A percentile compares a stretch with the other conserved stretches of the same genome.
Evolutionary conservation across 1,140 invertebrate species (phyloP).

Genomic region (Idris sp.): DNA sequence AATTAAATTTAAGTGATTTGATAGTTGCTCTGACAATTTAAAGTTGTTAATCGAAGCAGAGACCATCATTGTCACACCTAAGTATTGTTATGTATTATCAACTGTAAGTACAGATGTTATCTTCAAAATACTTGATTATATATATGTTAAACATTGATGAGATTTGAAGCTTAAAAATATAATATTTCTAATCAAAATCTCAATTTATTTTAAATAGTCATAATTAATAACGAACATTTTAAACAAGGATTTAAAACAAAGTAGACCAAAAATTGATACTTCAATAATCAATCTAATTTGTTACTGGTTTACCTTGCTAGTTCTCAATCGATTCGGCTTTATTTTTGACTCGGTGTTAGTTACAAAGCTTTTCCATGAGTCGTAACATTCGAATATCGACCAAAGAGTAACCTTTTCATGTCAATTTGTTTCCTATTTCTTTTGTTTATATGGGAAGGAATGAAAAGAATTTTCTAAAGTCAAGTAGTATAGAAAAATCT

Average conservation of each 20-base stretch:
- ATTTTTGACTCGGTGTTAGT: slow-evolving; percentile 34
- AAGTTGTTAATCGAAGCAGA: slow-evolving; percentile 36
- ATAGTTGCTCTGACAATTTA: slow-evolving; percentile 51
- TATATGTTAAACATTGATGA: too few relatives aligned
- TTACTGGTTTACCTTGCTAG: slow-evolving; percentile 12
- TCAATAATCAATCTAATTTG: too few relatives aligned
- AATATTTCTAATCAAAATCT: too few relatives aligned
- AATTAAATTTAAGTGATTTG: slow-evolving; percentile 53
- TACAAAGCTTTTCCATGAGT: slow-evolving; percentile 43
- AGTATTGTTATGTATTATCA: slow-evolving; percentile 26
- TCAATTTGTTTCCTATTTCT: slow-evolving; percentile 7
- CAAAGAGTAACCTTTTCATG: slow-evolving; percentile 33
- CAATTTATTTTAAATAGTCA: too few relatives aligned
- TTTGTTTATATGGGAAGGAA: slow-evolving; percentile 2
- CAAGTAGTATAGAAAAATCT: too few relatives aligned
- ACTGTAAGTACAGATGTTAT: too few relatives aligned
- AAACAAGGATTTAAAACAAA: too few relatives aligned
- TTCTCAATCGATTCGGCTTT: slow-evolving; percentile 37
- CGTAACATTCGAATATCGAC: slow-evolving; percentile 33
- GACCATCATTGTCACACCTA: slow-evolving; percentile 43
- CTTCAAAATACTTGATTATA: too few relatives aligned
- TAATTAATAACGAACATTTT: too few relatives aligned
- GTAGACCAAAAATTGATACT: too few relatives aligned
- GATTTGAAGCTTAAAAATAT: too few relatives aligned
- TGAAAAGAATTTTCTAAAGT: slow-evolving; percentile 28